These are phyloP conservation scores for Pediacus dermestoides DNA, from an alignment of 2,888 invertebrate genomes.

Conservation along the genomic window DNA sequence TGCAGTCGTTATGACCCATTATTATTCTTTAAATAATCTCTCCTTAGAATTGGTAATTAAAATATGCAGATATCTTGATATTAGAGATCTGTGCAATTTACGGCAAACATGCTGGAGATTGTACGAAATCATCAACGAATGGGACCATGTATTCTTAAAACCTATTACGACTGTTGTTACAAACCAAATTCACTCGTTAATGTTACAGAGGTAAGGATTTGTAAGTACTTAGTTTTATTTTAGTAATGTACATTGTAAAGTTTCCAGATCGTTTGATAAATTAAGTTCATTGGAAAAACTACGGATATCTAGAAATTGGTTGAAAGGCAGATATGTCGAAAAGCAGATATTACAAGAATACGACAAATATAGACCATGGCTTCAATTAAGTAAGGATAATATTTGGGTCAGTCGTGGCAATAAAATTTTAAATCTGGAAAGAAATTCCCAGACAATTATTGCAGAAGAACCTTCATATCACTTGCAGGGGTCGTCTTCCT, in stretches of 20 bases:
- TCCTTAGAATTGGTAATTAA: not conserved
- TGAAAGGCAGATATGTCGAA: conserved; percentile 53
- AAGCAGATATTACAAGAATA: conserved; percentile 45
- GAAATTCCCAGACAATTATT: no score
- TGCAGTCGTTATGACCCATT: no score
- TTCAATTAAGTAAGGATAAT: conserved; percentile 51
- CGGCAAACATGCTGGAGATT: not conserved
- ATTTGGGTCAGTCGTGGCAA: conserved; percentile 56
- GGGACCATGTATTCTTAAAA: conserved; percentile 1
- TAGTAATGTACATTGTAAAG: conserved; percentile 1
- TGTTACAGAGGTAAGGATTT: not conserved
- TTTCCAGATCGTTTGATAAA: conserved; percentile 20
- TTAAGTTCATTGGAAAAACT: conserved; percentile 39
- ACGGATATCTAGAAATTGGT: conserved; percentile 56
- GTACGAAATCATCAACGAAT: not conserved
- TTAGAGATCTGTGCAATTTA: conserved; percentile 1
- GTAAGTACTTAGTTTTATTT: not conserved
- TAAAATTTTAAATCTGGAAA: conserved; percentile 42
- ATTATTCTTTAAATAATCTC: no score
- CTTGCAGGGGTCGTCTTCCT: conserved; percentile 14
- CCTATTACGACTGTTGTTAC: not conserved
- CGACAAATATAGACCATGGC: conserved; percentile 54
- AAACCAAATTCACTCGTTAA: not conserved
- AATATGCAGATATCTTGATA: not conserved
- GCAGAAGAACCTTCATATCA: conserved; percentile 19